phyloP scores from a whole-genome alignment of 2,797 vertebrate species.

The Lerista edwardsae region DNA sequence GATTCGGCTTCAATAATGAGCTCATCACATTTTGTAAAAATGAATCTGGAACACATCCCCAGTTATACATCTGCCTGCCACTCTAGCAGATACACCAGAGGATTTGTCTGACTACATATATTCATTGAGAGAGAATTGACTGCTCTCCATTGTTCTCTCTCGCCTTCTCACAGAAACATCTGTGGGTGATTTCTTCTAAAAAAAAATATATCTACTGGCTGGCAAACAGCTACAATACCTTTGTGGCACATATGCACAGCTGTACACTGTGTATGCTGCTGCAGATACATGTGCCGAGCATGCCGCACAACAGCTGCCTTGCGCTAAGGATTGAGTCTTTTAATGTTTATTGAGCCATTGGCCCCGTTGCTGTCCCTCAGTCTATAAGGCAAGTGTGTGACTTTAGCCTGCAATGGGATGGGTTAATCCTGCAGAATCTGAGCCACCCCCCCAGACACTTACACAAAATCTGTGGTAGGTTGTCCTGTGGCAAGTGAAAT shows the following conservation, averaged over 20 bases:
- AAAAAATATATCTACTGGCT: conserved; percentile 41
- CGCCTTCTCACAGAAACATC: conserved; percentile 50
- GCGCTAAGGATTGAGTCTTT: not conserved
- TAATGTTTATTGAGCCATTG: not conserved
- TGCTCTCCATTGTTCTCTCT: conserved; percentile 36
- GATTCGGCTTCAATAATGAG: conserved; percentile 60
- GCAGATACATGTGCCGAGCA: conserved; percentile 49
- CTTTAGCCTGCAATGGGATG: not conserved
- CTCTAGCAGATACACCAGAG: conserved; percentile 48
- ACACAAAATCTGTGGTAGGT: not conserved
- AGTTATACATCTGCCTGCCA: conserved; percentile 48
- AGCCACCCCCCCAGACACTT: not conserved
- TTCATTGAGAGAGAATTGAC: conserved; percentile 57
- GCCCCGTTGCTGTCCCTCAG: not conserved
- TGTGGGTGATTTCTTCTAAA: conserved; percentile 33
- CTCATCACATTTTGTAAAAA: conserved; percentile 55
- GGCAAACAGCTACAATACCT: conserved; percentile 58
- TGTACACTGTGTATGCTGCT: conserved; percentile 12
- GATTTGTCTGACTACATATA: conserved; percentile 39
- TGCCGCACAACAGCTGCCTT: conserved; percentile 22
- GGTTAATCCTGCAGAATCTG: not conserved
- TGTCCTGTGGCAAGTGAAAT: not conserved
- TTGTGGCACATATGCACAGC: conserved; percentile 50
- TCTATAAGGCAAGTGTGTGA: not conserved
- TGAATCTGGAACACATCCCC: conserved; percentile 57